Evolutionary conservation across 2,797 vertebrate genomes (phyloP), one percentile per base, ranked within the genome.

Genomic region (Phrynocephalus guinanensis): DNA sequence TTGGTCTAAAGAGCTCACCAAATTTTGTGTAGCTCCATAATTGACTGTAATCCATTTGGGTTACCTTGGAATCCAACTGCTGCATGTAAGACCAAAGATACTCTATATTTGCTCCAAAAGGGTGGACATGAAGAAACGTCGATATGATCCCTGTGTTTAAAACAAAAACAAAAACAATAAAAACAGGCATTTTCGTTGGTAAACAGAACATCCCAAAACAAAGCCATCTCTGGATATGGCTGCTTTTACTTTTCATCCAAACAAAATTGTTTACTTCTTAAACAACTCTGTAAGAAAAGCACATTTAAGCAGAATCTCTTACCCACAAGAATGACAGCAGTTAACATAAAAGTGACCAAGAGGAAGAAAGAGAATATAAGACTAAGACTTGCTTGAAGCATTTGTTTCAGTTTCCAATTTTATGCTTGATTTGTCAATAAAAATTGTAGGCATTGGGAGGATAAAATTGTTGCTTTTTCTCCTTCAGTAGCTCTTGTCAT

Each of bases 1-100:
- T 44, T 76, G 73, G 33, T 11, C 22, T 6, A 22, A 28, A 16
- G 13, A 73, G 1, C 9, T 16, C 18, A 7, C 1, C 1, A 26
- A 20, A n/a, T 26, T 6, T 71, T 82, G 91, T 91, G 30, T 67
- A 44, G 84, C 90, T 90, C 92, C 86, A 83, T 48, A 87, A 11
- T 77, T 82, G 1, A 66, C 11, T 30, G 9, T 11, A 50, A 44
- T 60, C 18, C 68, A 70, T 56, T 28, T 44, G 48, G 72, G 50
- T 97, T 96, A 99, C 99, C 98, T 98, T 98, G 1, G 98, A 97
- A 96, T 99, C 98, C 95, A 99, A 94, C 91, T 98, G 98, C 95
- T 99, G 98, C 89, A 99, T 98, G 93, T 99, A 99, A 1, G 99
- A 99, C 98, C 98, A 99, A 84, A 99, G 97, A 89, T 99, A 99